phyloP scores from a whole-genome alignment of 2,888 invertebrate species.

The Macrostomum cliftonense region DNA sequence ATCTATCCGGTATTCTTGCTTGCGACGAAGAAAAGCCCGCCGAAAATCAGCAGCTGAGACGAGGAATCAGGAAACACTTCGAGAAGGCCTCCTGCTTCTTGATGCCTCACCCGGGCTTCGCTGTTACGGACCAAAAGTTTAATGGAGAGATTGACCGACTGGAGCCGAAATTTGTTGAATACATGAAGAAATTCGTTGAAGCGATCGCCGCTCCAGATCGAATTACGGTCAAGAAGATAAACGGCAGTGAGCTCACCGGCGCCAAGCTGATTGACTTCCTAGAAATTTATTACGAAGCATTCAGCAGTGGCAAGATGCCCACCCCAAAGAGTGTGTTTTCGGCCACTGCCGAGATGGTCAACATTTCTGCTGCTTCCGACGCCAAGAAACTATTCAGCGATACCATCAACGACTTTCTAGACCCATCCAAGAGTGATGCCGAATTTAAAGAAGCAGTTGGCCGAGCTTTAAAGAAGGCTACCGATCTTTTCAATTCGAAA shows the following conservation, averaged over 20 bases:
- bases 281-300: background rate
- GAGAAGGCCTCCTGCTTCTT: slow-evolving; percentile 82
- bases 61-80: slow-evolving; percentile 89
- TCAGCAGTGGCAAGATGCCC: slow-evolving; percentile 79
- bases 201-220: slow-evolving; percentile 46
- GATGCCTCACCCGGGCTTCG: slow-evolving; percentile 94
- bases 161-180: slow-evolving; percentile 70
- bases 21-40: slow-evolving; percentile 61
- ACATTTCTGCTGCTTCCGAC: slow-evolving; percentile 78
- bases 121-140: slow-evolving; percentile 87
- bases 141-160: slow-evolving; percentile 82
- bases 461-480: no score
- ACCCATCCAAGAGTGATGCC: no score
- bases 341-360: slow-evolving; percentile 98
- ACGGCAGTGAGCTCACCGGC: no score
- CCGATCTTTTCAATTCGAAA: no score
- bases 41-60: slow-evolving; percentile 74
- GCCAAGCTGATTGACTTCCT: no score
- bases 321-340: slow-evolving; percentile 98
- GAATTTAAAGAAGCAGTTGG: no score
- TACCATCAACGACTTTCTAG: slow-evolving; percentile 58
- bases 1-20: slow-evolving; percentile 58
- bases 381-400: slow-evolving; percentile 75
- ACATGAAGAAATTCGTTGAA: slow-evolving; percentile 47
- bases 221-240: no score